A percentile compares a stretch with the other conserved stretches of the same genome.
phyloP scores from a whole-genome alignment of 2,888 invertebrate species.

The Lithosia quadra region DNA sequence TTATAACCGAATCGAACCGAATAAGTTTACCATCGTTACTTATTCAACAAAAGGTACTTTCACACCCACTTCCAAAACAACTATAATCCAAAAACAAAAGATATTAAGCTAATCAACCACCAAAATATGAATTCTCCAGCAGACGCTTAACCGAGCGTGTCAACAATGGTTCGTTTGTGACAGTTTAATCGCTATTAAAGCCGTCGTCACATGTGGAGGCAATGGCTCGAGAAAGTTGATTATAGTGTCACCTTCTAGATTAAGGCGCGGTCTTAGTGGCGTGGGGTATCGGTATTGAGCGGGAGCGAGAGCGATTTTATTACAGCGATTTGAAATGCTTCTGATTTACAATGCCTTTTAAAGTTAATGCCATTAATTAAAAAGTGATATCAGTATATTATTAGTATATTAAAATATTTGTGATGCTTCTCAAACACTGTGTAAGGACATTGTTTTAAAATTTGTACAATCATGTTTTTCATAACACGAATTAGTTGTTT shows the following conservation, averaged over 20 bases:
- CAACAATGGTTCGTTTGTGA: constrained; percentile 68
- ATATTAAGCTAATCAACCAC: constrained; percentile 28
- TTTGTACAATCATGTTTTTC: too few relatives aligned
- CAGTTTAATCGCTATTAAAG: constrained; percentile 81
- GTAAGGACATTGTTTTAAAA: too few relatives aligned
- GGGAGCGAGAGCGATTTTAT: constrained; percentile 19
- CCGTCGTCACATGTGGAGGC: constrained; percentile 79
- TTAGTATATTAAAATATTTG: too few relatives aligned
- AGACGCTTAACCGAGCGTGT: constrained; percentile 45
- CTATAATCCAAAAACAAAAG: constrained; percentile 18
- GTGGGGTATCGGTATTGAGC: constrained; percentile 48
- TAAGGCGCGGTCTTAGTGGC: constrained; percentile 68
- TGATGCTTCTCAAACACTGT: too few relatives aligned
- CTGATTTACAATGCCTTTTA: not conserved
- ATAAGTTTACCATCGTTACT: not conserved
- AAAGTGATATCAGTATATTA: not conserved
- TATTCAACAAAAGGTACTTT: not conserved
- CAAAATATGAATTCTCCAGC: constrained; percentile 31
- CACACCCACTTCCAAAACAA: constrained; percentile 6
- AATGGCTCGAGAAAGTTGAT: constrained; percentile 84
- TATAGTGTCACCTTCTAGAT: constrained; percentile 81
- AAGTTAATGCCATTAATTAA: not conserved
- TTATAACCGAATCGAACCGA: not conserved
- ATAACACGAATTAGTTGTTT: too few relatives aligned
- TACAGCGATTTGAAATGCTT: not conserved